Evolutionary conservation across 2,888 invertebrate species (phyloP), one percentile per base, ranked within the genome.

Genomic region (Lycia hirtaria): DNA sequence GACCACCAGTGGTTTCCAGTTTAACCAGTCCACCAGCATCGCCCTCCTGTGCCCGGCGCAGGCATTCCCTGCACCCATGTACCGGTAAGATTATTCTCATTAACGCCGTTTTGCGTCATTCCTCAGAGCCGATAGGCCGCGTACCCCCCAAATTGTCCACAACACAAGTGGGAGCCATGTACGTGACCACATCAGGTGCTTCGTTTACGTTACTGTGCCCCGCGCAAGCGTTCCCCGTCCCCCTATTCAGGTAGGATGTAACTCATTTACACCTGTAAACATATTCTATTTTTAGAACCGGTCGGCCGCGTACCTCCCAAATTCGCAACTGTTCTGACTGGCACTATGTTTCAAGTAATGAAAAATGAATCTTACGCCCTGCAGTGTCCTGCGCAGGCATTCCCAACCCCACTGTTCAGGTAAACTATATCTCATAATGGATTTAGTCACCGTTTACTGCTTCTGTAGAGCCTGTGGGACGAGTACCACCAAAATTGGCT

Each of bases 331-430:
- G 84, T 93, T 64, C 81, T 89, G 66, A 87, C 86, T 48, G 89
- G 90, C 64, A 90, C 92, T 83, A 75, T 93, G 94, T 88, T 94
- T 88, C 83, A 94, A 76, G 89, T 89, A 72, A 85, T 69, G 76
- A 88, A 88, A 81, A 81, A 76, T 52, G 76, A 88, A 64, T 83
- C 88, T 65, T 89, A 89, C 73, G 88, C 91, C 65, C 81, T 91
- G 80, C 90, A 88, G 78, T 92, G 96, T 79, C 95, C 95, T 45
- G 95, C 95, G 43, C 96, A 96, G 90, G 95, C 95, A 71, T 91
- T 85, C 80, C 93, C 79, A 79, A 92, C 83, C 83, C 91, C 91
- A 76, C 72, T 93, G 64, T 93, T 93, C 88, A 93, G 93, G 93
- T 93, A 88, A 87, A 67, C 67, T 54, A 61, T 50, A 37, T 10